Evolutionary conservation across 2,888 invertebrate genomes (phyloP), one percentile per base, ranked within the genome.

Genomic region (Drosophila fulvimacula): DNA sequence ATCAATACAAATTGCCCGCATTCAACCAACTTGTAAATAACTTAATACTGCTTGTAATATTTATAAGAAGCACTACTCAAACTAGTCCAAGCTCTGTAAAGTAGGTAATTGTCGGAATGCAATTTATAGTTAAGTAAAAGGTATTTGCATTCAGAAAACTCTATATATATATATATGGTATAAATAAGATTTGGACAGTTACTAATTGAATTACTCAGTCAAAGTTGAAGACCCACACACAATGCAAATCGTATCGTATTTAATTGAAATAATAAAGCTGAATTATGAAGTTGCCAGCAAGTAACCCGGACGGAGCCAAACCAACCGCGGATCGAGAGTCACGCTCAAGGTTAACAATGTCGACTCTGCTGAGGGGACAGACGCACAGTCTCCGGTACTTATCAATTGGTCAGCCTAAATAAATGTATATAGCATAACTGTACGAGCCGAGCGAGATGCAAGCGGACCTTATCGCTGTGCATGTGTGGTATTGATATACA

Each of bases 211-310:
- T 85, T 85, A 81, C 66, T 61, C 74, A 30, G 76, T 59, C 76
- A 79, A 74, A 82, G 80, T 81, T 74, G 73, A 74, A 73, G 82
- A 84, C 76, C 76, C 70, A 57, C 78, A 71, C 69, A 67, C 82
- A 82, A 82, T 82, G 79, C 81, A 87, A 84, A 82, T 87, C 85
- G 72, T 76, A 82, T 83, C 77, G 73, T 83, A 83, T 85, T 85
- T 87, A 87, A 85, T 85, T 85, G 77, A 85, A 85, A 85, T 82
- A 81, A 87, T 85, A 73, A 85, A 86, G 74, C 69, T 72, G 66
- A 80, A 78, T 76, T 78, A 76, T 84, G 80, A 84, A 81, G 77
- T 82, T 81, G 75, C 69, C 53, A 65, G 36, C 74, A 74, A 85
- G 63, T 69, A 55, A 19, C 57, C 63, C 65, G n/a, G 36, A 30